These are phyloP conservation scores for Lasioglossum calceatum DNA, from an alignment of 2,888 invertebrate genomes.

Conservation along the genomic window DNA sequence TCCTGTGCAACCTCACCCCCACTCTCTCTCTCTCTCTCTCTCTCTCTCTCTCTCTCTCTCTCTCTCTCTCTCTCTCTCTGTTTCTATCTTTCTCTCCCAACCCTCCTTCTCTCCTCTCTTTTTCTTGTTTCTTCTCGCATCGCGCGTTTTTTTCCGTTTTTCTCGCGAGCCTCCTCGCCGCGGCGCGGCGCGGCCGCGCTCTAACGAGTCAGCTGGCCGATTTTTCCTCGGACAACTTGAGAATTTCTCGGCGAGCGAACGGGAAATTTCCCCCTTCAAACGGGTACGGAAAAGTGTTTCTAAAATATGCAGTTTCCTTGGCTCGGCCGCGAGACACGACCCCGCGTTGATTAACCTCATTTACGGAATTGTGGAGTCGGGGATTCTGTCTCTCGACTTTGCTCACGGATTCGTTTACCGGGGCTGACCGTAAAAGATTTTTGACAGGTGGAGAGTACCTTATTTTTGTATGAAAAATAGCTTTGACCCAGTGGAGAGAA, in stretches of 20 bases:
- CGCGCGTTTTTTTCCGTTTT: neutral
- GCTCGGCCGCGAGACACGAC: neutral
- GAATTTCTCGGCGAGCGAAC: neutral
- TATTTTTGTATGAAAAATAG: too few relatives aligned
- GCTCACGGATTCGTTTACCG: too few relatives aligned
- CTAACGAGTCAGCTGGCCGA: conserved; percentile 3
- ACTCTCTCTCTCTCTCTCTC: neutral
- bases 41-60: neutral
- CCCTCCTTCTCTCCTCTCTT: neutral
- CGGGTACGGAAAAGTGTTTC: conserved; percentile 2
- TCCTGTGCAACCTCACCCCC: neutral
- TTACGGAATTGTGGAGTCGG: neutral
- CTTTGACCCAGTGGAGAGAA: too few relatives aligned
- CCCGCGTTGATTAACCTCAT: neutral
- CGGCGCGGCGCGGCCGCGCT: neutral
- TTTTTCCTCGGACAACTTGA: neutral
- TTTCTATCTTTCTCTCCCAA: neutral
- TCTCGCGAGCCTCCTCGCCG: neutral
- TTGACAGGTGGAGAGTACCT: too few relatives aligned
- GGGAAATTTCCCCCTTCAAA: neutral
- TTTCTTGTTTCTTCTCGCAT: neutral
- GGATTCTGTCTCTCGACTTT: too few relatives aligned
- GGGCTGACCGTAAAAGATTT: too few relatives aligned
- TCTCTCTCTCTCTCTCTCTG: neutral
- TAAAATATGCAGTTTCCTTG: conserved; percentile 1